Evolutionary conservation across 2,113 vertebrate species (phyloP), one percentile per base, ranked within the genome.

Genomic region (Gallinago jamesoni): DNA sequence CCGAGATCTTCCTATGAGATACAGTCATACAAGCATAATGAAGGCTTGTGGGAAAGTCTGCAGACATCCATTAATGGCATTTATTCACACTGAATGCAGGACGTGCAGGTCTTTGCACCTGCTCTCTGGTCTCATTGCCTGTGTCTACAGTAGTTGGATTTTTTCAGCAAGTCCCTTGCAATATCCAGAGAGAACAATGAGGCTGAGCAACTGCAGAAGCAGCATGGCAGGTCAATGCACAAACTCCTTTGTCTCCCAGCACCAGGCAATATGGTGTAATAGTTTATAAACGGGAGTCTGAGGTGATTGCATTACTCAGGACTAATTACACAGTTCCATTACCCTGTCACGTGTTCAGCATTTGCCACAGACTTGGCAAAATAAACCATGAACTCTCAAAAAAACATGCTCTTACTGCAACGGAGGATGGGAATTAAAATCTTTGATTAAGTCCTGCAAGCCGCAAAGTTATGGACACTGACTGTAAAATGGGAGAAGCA

Each of bases 31-130:
- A 90, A 94, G 70, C 24, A 53, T 91, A 87, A 94, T 59, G 87
- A 94, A 84, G 48, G 50, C 74, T 90, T 93, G 76, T 89, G 84
- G 74, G 92, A 84, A 93, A 88, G 92, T 89, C 48, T 73, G 41
- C 52, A 81, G 82, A 52, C 45, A 79, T 28, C 45, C 39, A 14
- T 14, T 50, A 93, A 45, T 28, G 59, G 28, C 35, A 33, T 10
- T 43, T 52, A 39, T 89, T 90, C 88, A 68, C 33, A 22, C 19
- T 50, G 55, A 93, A 48, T 60, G 52, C 35, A 79, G 53, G 41
- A 83, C 0, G 1, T 89, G 60, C 56, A 83, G 33, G 6, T 77
- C n/a, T 94, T 88, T 52, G 28, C 53, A 35, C 14, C n/a, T 41
- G 57, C 35, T 73, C 35, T 77, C 47, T 74, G 74, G n/a, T 37